Evolutionary conservation across 2,888 invertebrate genomes (phyloP).

Genomic region (Liopterus haemorrhoidalis): DNA sequence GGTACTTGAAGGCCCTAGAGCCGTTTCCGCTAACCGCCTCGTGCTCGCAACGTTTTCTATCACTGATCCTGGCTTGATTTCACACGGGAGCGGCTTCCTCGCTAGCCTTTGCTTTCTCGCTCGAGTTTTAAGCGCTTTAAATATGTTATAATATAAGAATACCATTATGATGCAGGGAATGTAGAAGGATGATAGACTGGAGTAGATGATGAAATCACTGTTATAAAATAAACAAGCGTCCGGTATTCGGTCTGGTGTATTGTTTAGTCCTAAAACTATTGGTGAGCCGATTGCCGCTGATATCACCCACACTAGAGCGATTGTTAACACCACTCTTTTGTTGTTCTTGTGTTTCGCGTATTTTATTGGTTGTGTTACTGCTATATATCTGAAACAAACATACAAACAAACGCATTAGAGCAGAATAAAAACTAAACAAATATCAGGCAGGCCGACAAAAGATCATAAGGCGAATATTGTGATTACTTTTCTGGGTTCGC

Average conservation of each 20-base stretch:
- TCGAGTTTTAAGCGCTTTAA: conserved; percentile 83
- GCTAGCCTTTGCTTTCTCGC: conserved; percentile 77
- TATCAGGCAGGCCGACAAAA: too few relatives aligned
- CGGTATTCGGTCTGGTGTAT: conserved; percentile 76
- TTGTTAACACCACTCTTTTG: conserved; percentile 88
- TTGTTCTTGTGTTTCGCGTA: conserved; percentile 98
- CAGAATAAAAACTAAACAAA: too few relatives aligned
- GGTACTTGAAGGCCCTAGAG: conserved; percentile 57
- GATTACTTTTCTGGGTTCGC: too few relatives aligned
- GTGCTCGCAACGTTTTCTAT: conserved; percentile 87
- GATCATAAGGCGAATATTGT: too few relatives aligned
- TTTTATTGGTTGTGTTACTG: conserved; percentile 97
- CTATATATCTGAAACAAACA: conserved; percentile 79
- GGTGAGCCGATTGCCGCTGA: conserved; percentile 93
- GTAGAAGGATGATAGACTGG: conserved; percentile 96
- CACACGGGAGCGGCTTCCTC: conserved; percentile 70
- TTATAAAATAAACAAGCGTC: conserved; percentile 94
- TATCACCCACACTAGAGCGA: conserved; percentile 92
- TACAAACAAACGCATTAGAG: too few relatives aligned
- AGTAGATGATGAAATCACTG: conserved; percentile 96
- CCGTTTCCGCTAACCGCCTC: conserved; percentile 73
- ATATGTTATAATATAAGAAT: conserved; percentile 94
- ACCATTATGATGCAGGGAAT: conserved; percentile 99
- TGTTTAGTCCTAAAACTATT: conserved; percentile 92
- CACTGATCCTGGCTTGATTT: conserved; percentile 70